These are phyloP conservation scores for Melipona quadrifasciata DNA, from an alignment of 1,140 invertebrate species.

Conservation along the genomic window DNA sequence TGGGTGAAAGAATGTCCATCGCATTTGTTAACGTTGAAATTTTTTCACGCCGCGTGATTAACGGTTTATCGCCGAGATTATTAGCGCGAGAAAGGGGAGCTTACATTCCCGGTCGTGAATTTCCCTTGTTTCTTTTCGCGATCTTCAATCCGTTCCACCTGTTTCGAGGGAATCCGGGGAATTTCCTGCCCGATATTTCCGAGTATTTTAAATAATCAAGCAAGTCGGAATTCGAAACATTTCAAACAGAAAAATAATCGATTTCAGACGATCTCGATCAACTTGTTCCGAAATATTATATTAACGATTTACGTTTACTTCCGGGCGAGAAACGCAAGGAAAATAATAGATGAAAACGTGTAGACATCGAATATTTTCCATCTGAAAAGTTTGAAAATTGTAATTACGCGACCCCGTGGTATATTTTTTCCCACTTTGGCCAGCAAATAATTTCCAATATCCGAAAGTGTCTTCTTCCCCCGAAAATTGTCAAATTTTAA, in stretches of 20 bases:
- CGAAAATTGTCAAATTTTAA: no score
- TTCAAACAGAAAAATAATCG: not conserved
- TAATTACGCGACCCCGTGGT: no score
- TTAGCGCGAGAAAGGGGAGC: not conserved
- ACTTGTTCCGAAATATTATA: no score
- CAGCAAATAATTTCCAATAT: no score
- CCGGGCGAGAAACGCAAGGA: no score
- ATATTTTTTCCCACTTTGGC: no score
- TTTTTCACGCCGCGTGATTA: not conserved
- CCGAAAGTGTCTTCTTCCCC: no score
- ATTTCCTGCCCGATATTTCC: not conserved
- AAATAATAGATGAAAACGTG: no score
- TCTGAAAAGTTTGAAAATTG: no score
- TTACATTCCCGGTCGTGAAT: not conserved
- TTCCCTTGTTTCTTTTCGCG: not conserved
- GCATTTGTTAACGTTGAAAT: not conserved
- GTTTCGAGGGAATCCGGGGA: not conserved
- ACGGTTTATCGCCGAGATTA: not conserved
- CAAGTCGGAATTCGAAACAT: not conserved
- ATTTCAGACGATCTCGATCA: not conserved
- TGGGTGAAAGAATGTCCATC: not conserved
- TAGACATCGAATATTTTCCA: no score
- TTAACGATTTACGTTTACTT: no score
- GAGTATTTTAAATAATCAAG: not conserved
- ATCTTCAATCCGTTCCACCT: not conserved